Evolutionary conservation across 2,888 invertebrate genomes (phyloP), one percentile per base, ranked within the genome.

Genomic region (Andrena haemorrhoa): DNA sequence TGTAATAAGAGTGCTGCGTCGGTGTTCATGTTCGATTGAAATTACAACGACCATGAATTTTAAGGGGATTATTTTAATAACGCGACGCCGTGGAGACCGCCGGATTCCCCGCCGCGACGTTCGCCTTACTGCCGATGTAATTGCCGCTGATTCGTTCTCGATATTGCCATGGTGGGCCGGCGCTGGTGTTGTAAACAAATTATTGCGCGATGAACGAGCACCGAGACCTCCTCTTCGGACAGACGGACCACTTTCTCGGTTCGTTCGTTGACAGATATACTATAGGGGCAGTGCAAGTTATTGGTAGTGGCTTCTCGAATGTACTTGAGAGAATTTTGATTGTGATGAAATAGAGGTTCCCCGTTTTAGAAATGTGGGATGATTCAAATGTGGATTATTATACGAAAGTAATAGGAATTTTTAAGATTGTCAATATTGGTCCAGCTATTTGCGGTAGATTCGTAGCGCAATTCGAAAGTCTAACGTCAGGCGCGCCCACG

Each of bases 41-140:
- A 71, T 71, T 71, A 71, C 56, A 71, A 71, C 31, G 47, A n/a
- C 56, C 31, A 71, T 75, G 51, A 75, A 64, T 75, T 75, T 70
- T 71, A 41, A 75, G 26, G 35, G 3, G 63, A 71, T 63, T 56
- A 64, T 75, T 75, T 47, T 61, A 47, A 63, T 75, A 63, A 56
- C n/a, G 41, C 12, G 10, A 63, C 41, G 53, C 23, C 20, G 16
- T 29, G 16, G 2, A 23, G 23, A 75, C 26, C 29, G 20, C 49
- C 33, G 31, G 41, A 47, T 41, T 66, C 31, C 26, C 20, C 53
- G 53, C 7, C 53, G 53, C 53, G n/a, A 53, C 20, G 53, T 26
- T 12, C 20, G 16, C 10, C 41, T 10, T 8, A 6, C 26, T 56
- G 7, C 12, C 29, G 29, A 16, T 65, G 47, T 47, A 58, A 47